phyloP scores from a whole-genome alignment of 2,888 invertebrate species.

The Brachypalpus laphriformis region DNA sequence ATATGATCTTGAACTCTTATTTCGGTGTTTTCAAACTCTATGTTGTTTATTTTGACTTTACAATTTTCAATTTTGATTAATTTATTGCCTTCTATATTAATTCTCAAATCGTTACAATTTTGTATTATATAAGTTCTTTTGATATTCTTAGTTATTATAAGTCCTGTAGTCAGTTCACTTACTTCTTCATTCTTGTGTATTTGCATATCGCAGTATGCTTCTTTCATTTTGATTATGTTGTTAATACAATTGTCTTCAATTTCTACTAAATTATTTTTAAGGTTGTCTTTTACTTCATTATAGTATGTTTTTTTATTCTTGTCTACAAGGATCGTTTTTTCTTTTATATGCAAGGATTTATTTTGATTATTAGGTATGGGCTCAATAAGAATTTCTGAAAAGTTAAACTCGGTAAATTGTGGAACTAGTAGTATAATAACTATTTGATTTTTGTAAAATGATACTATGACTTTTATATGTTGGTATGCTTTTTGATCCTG shows the following conservation, averaged over 20 bases:
- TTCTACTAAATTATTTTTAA: too few species aligned
- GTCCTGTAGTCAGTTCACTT: conserved; percentile 2
- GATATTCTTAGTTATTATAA: background rate
- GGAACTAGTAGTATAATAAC: conserved; percentile 6
- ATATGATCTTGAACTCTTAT: too few species aligned
- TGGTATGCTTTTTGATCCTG: too few species aligned
- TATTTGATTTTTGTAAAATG: background rate
- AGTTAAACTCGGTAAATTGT: background rate
- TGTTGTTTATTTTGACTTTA: too few species aligned
- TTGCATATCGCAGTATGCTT: conserved; percentile 15
- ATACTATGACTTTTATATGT: background rate
- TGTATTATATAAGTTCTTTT: background rate
- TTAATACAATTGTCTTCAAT: too few species aligned
- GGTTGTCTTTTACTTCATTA: conserved; percentile 34
- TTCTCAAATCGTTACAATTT: conserved; percentile 2
- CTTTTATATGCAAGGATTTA: conserved; percentile 10
- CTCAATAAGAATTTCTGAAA: conserved; percentile 23
- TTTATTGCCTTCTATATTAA: too few species aligned
- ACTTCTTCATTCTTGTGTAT: background rate
- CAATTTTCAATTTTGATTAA: too few species aligned
- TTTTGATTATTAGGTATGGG: conserved; percentile 33
- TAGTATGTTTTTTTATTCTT: conserved; percentile 1
- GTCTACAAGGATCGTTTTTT: conserved; percentile 25
- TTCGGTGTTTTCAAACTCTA: too few species aligned
- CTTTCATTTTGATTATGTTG: conserved; percentile 31